Evolutionary conservation across 2,888 invertebrate genomes (phyloP).

Genomic region (Abrostola triplasia): DNA sequence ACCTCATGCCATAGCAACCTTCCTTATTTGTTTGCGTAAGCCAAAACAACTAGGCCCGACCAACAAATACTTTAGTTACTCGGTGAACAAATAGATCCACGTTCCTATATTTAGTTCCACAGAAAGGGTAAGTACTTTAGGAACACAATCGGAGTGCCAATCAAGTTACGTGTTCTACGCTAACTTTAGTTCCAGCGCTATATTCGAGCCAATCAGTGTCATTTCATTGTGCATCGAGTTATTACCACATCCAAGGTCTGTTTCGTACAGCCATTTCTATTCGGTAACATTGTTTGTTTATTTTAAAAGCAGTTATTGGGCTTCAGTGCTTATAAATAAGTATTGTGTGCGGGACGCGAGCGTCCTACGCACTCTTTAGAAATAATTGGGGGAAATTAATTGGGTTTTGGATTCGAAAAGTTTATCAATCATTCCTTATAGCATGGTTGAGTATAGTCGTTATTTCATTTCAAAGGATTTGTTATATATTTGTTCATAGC

Average conservation of each 20-base stretch:
- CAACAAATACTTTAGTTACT: conserved; percentile 6
- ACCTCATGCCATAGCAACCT: no score
- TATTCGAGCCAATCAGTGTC: conserved; percentile 16
- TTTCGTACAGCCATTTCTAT: conserved; percentile 9
- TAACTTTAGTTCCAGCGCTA: conserved; percentile 39
- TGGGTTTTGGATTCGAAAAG: conserved; percentile 6
- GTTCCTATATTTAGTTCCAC: conserved; percentile 36
- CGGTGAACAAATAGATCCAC: conserved; percentile 23
- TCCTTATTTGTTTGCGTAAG: neutral
- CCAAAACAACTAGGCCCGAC: conserved; percentile 15
- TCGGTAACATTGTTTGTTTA: conserved; percentile 17
- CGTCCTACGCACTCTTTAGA: conserved; percentile 16
- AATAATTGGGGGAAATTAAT: conserved; percentile 21
- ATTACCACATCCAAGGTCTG: conserved; percentile 19
- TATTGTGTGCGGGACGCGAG: conserved; percentile 2
- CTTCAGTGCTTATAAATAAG: conserved; percentile 9
- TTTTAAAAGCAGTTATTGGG: conserved; percentile 14
- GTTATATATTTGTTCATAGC: no score
- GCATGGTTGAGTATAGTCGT: neutral
- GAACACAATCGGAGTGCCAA: conserved; percentile 28
- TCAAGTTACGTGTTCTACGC: conserved; percentile 35
- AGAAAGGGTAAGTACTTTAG: conserved; percentile 17
- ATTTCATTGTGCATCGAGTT: conserved; percentile 2
- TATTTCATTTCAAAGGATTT: no score
- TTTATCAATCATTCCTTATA: conserved; percentile 5